Base-by-base conservation (phyloP, 2,113 vertebrate species). In the Eurystomus gularis region DNA sequence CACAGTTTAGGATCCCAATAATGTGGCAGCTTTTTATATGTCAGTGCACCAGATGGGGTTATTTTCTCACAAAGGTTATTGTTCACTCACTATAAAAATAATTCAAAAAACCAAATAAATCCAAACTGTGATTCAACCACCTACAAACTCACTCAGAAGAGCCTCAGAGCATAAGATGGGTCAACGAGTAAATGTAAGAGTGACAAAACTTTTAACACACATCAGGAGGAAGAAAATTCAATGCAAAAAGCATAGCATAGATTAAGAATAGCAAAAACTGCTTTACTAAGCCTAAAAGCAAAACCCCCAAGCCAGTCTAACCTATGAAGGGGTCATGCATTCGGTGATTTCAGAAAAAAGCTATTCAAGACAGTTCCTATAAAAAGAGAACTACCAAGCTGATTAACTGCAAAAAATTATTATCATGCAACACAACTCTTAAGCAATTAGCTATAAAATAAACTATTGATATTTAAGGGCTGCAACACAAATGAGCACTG, bases 11-110 rank as follows among this genome's bases (percentile, higher is more conserved):
- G 72, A 51, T 46, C 57, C 25, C 55, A 81, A 4, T 70, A 71
- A 71, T 0, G 4, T n/a, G 68, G 39, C 79, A 86, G 64, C 21
- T 68, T 89, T 86, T 87, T 81, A 64, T 23, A 62, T 61, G 24
- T 54, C 72, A 71, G 18, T 75, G 70, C 55, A 77, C 15, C 91
- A 94, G 82, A 76, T 84, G 89, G 90, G 82, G 75, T 70, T 93
- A 79, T 90, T 89, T 83, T 85, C 60, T 94, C 80, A 91, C 64
- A 86, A 64, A 84, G 64, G 82, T 96, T 92, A 87, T 87, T 94
- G 86, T 93, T 95, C 66, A 44, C 42, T 89, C 57, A 18, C 73
- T 26, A 54, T 10, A 77, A 93, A 94, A 96, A 88, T 60, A 82
- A 92, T 73, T 52, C 17, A 29, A 54, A 92, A 9, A 40, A 75